A percentile compares a stretch with the other conserved stretches of the same genome.
Evolutionary conservation across 92 coral and sea anemone genomes (phyloP).

Genomic region (Zoanthus sansibaricus): DNA sequence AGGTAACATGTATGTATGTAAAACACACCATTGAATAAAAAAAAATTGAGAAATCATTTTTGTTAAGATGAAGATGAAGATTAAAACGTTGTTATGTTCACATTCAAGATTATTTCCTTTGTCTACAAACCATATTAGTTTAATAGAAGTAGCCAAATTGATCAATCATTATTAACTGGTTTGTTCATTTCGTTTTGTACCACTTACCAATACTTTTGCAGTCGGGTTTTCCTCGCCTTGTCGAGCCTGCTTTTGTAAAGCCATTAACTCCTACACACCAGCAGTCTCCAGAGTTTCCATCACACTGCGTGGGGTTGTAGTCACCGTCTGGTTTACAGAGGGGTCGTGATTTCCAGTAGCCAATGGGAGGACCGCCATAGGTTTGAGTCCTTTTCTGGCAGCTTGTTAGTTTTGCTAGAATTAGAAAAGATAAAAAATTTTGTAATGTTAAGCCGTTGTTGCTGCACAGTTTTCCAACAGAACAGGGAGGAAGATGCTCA

Average conservation of each 20-base stretch:
- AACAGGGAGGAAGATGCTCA: too few relatives aligned
- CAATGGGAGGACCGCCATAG: conserved; percentile 63
- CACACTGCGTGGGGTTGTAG: conserved; percentile 84
- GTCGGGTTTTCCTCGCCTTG: conserved; percentile 77
- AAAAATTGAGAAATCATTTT: too few relatives aligned
- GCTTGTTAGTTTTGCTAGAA: conserved; percentile 33
- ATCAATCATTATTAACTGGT: too few relatives aligned
- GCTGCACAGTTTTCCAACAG: neutral
- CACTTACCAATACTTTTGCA: conserved; percentile 83
- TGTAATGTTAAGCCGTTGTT: neutral
- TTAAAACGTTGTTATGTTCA: too few relatives aligned
- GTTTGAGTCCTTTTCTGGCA: conserved; percentile 67
- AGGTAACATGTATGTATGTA: too few relatives aligned
- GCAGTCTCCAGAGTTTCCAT: conserved; percentile 78
- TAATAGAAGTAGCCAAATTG: too few relatives aligned
- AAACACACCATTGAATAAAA: too few relatives aligned
- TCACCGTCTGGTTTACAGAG: conserved; percentile 49
- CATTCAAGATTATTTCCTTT: too few relatives aligned
- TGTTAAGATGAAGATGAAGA: too few relatives aligned
- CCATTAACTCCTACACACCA: conserved; percentile 94
- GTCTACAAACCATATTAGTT: too few relatives aligned
- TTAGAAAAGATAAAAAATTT: neutral
- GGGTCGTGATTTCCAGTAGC: conserved; percentile 65
- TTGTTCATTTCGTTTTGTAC: neutral
- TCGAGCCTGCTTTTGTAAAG: conserved; percentile 65